A percentile compares a stretch with the other conserved stretches of the same genome.
Conservation (phyloP, 1,140 invertebrate species). For the Rhyacophila brunnea region DNA sequence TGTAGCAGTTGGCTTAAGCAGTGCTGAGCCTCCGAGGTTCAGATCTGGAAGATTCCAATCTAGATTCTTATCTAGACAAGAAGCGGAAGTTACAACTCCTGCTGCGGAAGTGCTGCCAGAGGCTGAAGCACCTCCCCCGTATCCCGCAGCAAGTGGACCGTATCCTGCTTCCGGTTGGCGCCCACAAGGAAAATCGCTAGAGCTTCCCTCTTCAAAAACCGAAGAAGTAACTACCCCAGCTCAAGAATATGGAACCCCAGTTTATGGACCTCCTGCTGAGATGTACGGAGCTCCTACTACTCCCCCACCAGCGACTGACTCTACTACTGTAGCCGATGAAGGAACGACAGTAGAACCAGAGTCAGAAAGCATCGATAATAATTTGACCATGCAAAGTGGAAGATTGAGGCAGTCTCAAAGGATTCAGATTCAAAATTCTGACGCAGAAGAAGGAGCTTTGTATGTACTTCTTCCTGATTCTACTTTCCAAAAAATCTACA, state of each 20-base stretch:
- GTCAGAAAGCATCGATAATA: not conserved
- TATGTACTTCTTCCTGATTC: slow-evolving; percentile 15
- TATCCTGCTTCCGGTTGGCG: slow-evolving; percentile 48
- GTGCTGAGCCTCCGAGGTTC: slow-evolving; percentile 26
- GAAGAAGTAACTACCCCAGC: slow-evolving; percentile 38
- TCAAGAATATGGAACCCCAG: slow-evolving; percentile 45
- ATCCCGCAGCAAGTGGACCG: slow-evolving; percentile 37
- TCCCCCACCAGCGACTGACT: not conserved
- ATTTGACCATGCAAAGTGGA: not conserved
- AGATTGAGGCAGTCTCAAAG: slow-evolving; percentile 13
- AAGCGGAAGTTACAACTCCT: slow-evolving; percentile 5
- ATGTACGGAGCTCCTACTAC: slow-evolving; percentile 39
- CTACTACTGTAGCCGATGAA: slow-evolving; percentile 3
- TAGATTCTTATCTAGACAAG: slow-evolving; percentile 23
- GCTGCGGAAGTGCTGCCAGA: not conserved
- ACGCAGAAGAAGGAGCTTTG: slow-evolving; percentile 4
- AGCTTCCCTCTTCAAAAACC: slow-evolving; percentile 3
- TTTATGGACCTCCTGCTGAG: slow-evolving; percentile 44
- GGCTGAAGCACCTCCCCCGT: slow-evolving; percentile 39
- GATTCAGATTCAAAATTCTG: slow-evolving; percentile 5
- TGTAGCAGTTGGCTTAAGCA: not conserved
- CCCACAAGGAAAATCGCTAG: slow-evolving; percentile 42
- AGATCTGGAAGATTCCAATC: slow-evolving; percentile 18
- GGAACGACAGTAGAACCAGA: slow-evolving; percentile 1
- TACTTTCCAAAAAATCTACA: slow-evolving; percentile 17